phyloP scores from a whole-genome alignment of 2,888 invertebrate species.

The Timandra comae region DNA sequence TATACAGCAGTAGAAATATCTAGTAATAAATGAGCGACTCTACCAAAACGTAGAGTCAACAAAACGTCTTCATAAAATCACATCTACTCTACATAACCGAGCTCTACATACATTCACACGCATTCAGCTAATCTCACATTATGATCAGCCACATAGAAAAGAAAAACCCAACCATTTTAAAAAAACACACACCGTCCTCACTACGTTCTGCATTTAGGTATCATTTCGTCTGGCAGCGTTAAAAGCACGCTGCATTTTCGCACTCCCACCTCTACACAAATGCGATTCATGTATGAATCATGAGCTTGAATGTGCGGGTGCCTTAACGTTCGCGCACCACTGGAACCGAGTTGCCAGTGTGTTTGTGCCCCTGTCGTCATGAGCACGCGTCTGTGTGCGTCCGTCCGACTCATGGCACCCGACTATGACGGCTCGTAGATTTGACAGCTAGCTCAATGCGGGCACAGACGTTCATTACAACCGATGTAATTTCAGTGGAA shows the following conservation, averaged over 20 bases:
- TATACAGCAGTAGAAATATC: too few species aligned
- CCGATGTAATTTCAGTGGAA: slow-evolving; percentile 68
- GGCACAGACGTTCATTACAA: slow-evolving; percentile 75
- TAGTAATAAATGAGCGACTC: too few species aligned
- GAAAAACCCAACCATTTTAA: slow-evolving; percentile 61
- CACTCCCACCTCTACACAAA: slow-evolving; percentile 71
- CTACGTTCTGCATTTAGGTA: slow-evolving; percentile 65
- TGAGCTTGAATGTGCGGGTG: slow-evolving; percentile 51
- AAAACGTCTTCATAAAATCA: too few species aligned
- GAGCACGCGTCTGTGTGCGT: slow-evolving; percentile 63
- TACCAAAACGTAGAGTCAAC: too few species aligned
- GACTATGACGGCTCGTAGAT: slow-evolving; percentile 78
- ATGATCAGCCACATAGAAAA: slow-evolving; percentile 58
- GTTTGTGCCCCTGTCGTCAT: slow-evolving; percentile 62
- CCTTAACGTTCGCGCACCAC: slow-evolving; percentile 62
- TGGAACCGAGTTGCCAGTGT: slow-evolving; percentile 72
- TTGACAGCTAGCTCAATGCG: slow-evolving; percentile 78
- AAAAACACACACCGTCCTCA: slow-evolving; percentile 58
- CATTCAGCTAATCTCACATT: slow-evolving; percentile 70
- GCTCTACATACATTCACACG: slow-evolving; percentile 70
- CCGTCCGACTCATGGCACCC: slow-evolving; percentile 73
- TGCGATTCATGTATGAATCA: slow-evolving; percentile 64
- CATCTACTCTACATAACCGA: too few species aligned
- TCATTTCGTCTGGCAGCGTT: slow-evolving; percentile 73
- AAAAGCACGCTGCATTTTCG: slow-evolving; percentile 74